These are phyloP conservation scores for Xestobium rufovillosum DNA, from an alignment of 2,888 invertebrate genomes.

Conservation along the genomic window DNA sequence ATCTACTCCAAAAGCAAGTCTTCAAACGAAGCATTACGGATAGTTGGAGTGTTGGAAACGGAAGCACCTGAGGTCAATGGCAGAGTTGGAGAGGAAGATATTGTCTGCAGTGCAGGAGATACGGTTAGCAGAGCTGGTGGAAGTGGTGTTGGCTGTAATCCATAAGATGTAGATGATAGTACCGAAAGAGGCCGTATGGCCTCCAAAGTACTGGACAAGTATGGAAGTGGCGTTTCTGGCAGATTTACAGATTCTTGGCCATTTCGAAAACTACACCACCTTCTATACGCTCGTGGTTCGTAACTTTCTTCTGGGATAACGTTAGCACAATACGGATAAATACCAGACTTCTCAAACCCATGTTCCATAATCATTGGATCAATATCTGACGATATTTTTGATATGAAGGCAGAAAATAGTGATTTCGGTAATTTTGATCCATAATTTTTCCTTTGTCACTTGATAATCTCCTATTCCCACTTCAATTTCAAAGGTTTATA, in stretches of 20 bases:
- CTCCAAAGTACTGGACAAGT: neutral
- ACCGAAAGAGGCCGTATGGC: no score
- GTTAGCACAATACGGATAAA: slow-evolving; percentile 1
- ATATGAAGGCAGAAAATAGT: no score
- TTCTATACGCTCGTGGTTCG: slow-evolving; percentile 5
- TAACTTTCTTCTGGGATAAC: slow-evolving; percentile 4
- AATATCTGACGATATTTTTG: slow-evolving; percentile 8
- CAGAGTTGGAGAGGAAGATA: no score
- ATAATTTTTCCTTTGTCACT: no score
- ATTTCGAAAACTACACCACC: no score
- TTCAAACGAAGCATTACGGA: slow-evolving; percentile 2
- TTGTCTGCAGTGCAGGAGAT: neutral
- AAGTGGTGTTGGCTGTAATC: neutral
- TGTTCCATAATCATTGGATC: slow-evolving; percentile 4
- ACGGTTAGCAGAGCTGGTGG: neutral
- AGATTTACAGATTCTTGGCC: neutral
- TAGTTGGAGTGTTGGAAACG: no score
- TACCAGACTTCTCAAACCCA: slow-evolving; percentile 4
- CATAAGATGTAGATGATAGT: neutral
- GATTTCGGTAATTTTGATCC: no score
- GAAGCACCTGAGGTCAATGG: no score
- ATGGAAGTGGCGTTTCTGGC: neutral
- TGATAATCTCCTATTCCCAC: no score
- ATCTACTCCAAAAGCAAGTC: slow-evolving; percentile 6
- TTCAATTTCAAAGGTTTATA: no score